Percentiles rank a stretch among this genome's conserved stretches.
These are phyloP conservation scores for Drosophila monieri DNA, from an alignment of 2,888 invertebrate genomes.

Conservation along the genomic window DNA sequence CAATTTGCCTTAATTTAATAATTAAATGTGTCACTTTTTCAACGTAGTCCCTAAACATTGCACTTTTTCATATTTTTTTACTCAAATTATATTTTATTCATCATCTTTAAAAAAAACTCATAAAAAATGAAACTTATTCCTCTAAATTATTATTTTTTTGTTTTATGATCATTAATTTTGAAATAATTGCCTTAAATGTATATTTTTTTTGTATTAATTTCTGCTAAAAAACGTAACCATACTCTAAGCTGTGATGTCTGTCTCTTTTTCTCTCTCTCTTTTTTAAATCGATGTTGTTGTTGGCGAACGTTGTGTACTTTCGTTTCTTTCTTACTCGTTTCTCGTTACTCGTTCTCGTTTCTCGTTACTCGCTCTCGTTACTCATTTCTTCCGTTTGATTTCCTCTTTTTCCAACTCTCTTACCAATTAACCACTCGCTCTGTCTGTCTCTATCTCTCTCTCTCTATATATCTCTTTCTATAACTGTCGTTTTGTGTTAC, in stretches of 20 bases:
- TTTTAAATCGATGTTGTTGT: slow-evolving; percentile 29
- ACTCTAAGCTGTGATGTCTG: slow-evolving; percentile 5
- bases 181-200: background rate
- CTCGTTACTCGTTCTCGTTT: slow-evolving; percentile 6
- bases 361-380: background rate
- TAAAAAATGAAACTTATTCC: slow-evolving; percentile 30
- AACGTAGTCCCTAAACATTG: background rate
- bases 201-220: background rate
- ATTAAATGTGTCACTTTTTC: background rate
- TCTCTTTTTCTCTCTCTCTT: slow-evolving; percentile 11
- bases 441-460: slow-evolving; percentile 7
- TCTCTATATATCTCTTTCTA: slow-evolving; percentile 37
- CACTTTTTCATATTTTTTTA: background rate
- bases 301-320: slow-evolving; percentile 26
- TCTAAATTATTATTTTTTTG: background rate
- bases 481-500: slow-evolving; percentile 59
- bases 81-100: background rate
- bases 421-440: slow-evolving; percentile 1
- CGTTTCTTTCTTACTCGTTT: slow-evolving; percentile 20
- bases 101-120: background rate
- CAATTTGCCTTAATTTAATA: background rate
- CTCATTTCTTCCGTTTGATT: background rate
- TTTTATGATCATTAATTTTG: no score
- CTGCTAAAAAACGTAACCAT: slow-evolving; percentile 1
- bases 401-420: slow-evolving; percentile 30